Conservation (phyloP, 2,797 vertebrate genomes). For the Ctenopoma kingsleyae region DNA sequence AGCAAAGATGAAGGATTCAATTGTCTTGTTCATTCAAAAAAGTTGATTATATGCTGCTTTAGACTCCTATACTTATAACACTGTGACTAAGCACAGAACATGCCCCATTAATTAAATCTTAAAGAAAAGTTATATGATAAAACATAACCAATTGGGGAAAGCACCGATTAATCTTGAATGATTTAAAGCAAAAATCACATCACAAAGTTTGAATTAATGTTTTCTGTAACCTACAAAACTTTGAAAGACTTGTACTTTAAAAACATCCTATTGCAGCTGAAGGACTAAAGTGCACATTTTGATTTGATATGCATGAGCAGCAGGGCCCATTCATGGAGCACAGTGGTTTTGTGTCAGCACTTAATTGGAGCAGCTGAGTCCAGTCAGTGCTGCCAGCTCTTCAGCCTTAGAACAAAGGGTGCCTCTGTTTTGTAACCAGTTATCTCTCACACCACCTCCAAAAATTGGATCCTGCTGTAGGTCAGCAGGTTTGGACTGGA, state of each 20-base stretch:
- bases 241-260: too few relatives aligned
- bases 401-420: slow-evolving; percentile 54
- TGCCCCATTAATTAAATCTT: too few relatives aligned
- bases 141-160: too few relatives aligned
- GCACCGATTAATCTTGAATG: background rate
- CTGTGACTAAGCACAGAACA: too few relatives aligned
- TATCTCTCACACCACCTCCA: background rate
- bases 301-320: slow-evolving; percentile 10
- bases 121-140: too few relatives aligned
- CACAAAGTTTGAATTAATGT: too few relatives aligned
- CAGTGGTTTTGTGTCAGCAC: slow-evolving; percentile 20
- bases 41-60: background rate
- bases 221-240: background rate
- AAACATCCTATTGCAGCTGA: background rate
- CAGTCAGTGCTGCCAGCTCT: slow-evolving; percentile 30
- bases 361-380: slow-evolving; percentile 1
- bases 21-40: background rate
- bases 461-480: slow-evolving; percentile 16
- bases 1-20: background rate
- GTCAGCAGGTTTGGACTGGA: slow-evolving; percentile 28
- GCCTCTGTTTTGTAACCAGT: slow-evolving; percentile 41
- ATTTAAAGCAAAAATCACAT: background rate
- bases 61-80: background rate
- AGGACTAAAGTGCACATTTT: background rate
- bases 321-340: slow-evolving; percentile 6